phyloP scores from a whole-genome alignment of 2,888 invertebrate species.

The Physocephala rufipes region DNA sequence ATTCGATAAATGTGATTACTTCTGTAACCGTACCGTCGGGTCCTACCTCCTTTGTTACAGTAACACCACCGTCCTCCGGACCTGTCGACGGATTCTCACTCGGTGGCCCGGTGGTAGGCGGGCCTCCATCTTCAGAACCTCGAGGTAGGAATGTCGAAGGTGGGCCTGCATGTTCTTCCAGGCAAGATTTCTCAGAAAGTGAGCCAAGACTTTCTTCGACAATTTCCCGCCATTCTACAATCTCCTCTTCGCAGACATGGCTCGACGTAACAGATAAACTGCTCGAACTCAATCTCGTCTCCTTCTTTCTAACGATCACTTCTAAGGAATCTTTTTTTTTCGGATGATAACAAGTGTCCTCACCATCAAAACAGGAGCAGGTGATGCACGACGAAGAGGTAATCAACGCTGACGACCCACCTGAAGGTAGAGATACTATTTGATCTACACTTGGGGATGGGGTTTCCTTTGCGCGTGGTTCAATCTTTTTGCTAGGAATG shows the following conservation, averaged over 20 bases:
- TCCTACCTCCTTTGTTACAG: no score
- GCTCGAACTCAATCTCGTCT: constrained; percentile 14
- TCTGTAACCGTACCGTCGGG: no score
- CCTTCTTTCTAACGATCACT: constrained; percentile 39
- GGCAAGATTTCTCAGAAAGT: no score
- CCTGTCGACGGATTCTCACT: no score
- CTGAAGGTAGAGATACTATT: constrained; percentile 37
- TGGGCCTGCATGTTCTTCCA: no score
- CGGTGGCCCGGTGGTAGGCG: no score
- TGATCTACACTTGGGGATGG: constrained; percentile 10
- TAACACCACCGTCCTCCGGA: no score
- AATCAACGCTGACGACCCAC: constrained; percentile 51
- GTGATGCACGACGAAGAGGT: constrained; percentile 52
- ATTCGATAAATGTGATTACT: no score
- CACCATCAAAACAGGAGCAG: constrained; percentile 45
- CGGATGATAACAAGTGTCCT: constrained; percentile 30
- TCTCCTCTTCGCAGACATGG: constrained; percentile 39
- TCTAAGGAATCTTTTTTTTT: constrained; percentile 26
- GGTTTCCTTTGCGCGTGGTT: constrained; percentile 28
- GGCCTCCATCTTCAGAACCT: no score
- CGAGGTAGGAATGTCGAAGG: no score
- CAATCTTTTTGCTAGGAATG: constrained; percentile 34
- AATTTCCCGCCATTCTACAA: constrained; percentile 15
- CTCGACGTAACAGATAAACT: not conserved
- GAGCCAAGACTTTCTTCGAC: constrained; percentile 37